Conservation (phyloP, 2,113 vertebrate genomes). For the Mus musculus region GRCm39 chr12:29330501-29331000, state of each 20-base stretch:
- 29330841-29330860: not conserved
- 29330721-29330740: fast-evolving
- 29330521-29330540: not conserved
- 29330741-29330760: fast-evolving
- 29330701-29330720: too few relatives aligned
- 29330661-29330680: not conserved
- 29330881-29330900: not conserved
- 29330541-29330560: not conserved
- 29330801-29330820: fast-evolving
- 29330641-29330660: too few relatives aligned
- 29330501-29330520: not conserved
- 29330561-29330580: fast-evolving
- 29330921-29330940: not conserved
- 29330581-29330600: not conserved
- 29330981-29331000: not conserved
- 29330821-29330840: not conserved
- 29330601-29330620: not conserved
- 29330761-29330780: not conserved
- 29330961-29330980: not conserved
- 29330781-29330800: not conserved
- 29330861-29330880: not conserved
- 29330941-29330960: not conserved
- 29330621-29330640: not conserved
- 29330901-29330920: not conserved
- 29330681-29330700: not conserved